Evolutionary conservation across 2,113 vertebrate species (phyloP).

Genomic region (Brachyhypopomus occidentalis): DNA sequence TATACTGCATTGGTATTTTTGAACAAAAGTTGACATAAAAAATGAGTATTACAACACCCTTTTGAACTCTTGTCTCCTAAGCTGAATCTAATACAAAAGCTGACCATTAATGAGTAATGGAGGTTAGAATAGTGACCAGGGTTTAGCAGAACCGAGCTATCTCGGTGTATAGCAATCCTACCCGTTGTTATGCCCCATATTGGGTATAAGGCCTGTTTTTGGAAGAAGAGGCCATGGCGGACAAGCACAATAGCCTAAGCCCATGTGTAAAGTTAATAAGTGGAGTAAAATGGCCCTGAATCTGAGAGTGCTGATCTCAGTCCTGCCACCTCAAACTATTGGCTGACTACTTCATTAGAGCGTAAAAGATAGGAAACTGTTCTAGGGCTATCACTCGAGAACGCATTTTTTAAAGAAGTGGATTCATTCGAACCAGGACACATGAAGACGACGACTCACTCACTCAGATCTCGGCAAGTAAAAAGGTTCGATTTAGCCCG

Average conservation of each 20-base stretch:
- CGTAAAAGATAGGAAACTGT: no score
- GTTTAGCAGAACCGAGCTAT: background rate
- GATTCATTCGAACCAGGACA: no score
- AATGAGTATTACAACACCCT: conserved; percentile 64
- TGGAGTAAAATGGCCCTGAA: background rate
- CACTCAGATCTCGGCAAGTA: no score
- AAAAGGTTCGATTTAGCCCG: background rate
- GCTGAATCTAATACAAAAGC: background rate
- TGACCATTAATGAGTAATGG: no score
- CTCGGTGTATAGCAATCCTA: conserved; percentile 53
- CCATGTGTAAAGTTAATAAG: background rate
- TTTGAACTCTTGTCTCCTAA: conserved; percentile 51
- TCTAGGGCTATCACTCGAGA: no score
- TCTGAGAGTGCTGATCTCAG: no score
- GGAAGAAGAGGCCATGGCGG: conserved; percentile 6
- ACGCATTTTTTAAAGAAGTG: no score
- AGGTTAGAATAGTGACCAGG: background rate
- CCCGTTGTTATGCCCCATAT: background rate
- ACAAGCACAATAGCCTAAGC: background rate
- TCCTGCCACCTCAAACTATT: no score
- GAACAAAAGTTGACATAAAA: conserved; percentile 77
- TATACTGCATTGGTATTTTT: conserved; percentile 71
- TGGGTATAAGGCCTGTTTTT: conserved; percentile 6
- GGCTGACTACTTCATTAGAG: no score
- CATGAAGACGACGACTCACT: no score